These are phyloP conservation scores for Tenthredo distinguenda DNA, from an alignment of 2,888 invertebrate species.

Conservation along the genomic window DNA sequence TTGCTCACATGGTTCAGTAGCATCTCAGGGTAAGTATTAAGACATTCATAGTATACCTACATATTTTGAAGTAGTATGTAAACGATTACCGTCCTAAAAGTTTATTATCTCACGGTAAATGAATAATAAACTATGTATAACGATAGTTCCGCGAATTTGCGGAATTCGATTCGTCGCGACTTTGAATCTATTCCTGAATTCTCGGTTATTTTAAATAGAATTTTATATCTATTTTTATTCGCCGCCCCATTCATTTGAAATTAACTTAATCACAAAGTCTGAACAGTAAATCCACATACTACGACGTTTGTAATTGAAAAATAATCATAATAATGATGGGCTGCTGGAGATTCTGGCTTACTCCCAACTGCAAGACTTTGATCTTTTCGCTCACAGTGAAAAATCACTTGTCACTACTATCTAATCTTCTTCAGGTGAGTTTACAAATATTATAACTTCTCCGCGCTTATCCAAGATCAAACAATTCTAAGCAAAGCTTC, in stretches of 20 bases:
- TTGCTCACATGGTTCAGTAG: conserved; percentile 9
- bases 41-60: neutral
- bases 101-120: neutral
- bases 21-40: neutral
- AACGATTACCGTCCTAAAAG: neutral
- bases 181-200: neutral
- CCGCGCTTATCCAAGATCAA: neutral
- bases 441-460: conserved; percentile 6
- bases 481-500: neutral
- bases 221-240: neutral
- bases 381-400: neutral
- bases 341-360: neutral
- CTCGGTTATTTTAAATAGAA: neutral
- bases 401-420: neutral
- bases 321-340: neutral
- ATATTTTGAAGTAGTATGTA: neutral
- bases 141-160: neutral
- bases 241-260: neutral
- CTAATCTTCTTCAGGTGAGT: neutral
- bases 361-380: conserved; percentile 1
- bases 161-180: neutral
- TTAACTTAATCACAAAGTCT: neutral
- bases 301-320: neutral
- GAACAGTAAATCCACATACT: neutral
- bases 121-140: conserved; percentile 1